Percentiles rank a stretch among this genome's conserved stretches.
phyloP scores from a whole-genome alignment of 1,140 invertebrate genomes.

The Ips typographus region DNA sequence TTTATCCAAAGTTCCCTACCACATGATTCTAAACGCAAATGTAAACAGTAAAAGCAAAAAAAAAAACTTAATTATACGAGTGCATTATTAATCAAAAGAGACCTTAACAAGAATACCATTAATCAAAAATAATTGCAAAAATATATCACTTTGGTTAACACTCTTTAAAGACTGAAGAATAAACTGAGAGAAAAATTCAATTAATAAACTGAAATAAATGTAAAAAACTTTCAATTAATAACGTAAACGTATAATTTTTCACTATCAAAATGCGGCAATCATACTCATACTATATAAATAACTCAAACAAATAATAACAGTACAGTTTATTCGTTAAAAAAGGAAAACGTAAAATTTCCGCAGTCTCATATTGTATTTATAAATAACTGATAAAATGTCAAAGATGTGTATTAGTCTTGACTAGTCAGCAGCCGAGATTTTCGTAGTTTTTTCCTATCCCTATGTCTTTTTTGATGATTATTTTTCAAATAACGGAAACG shows the following conservation, averaged over 20 bases:
- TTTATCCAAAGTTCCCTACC: too few relatives aligned
- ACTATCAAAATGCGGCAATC: slow-evolving; percentile 10
- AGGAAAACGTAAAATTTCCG: slow-evolving; percentile 29
- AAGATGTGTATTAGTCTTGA: slow-evolving; percentile 13
- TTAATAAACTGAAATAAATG: slow-evolving; percentile 2
- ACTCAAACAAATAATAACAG: slow-evolving; percentile 26
- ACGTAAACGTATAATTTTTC: not conserved
- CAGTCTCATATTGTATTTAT: slow-evolving; percentile 39
- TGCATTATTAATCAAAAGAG: too few relatives aligned
- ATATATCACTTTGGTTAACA: too few relatives aligned
- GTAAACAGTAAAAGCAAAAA: too few relatives aligned
- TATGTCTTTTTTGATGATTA: not conserved
- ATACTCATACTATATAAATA: slow-evolving; percentile 21
- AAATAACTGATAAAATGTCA: slow-evolving; percentile 36
- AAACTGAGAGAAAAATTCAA: not conserved
- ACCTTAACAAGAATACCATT: too few relatives aligned
- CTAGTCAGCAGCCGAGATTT: slow-evolving; percentile 17
- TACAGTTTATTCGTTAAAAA: slow-evolving; percentile 26
- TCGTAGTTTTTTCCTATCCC: not conserved
- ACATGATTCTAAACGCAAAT: too few relatives aligned
- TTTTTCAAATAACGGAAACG: not conserved
- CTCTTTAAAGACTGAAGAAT: too few relatives aligned
- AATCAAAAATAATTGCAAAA: too few relatives aligned
- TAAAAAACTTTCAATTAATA: not conserved
- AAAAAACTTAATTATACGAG: too few relatives aligned